A percentile compares a stretch with the other conserved stretches of the same genome.
Evolutionary conservation across 2,797 vertebrate species (phyloP).

Genomic region (Galago senegalensis): DNA sequence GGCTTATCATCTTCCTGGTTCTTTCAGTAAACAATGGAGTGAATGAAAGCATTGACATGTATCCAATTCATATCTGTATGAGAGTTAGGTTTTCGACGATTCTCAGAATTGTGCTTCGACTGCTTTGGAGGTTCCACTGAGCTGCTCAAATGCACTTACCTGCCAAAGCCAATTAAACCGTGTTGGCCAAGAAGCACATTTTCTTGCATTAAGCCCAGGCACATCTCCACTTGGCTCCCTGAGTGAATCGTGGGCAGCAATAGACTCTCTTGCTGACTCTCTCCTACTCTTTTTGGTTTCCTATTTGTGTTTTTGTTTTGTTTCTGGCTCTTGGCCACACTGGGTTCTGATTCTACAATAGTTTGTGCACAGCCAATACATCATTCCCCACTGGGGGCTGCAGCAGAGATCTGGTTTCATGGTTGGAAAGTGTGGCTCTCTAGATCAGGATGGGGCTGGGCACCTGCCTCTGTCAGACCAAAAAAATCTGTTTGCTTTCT

Average conservation of each 20-base stretch:
- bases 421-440: not conserved
- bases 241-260: not conserved
- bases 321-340: not conserved
- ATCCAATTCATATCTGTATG: not conserved
- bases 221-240: not conserved
- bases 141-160: not conserved
- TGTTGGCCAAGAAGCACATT: not conserved
- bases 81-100: not conserved
- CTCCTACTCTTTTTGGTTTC: not conserved
- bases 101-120: not conserved
- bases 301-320: not conserved
- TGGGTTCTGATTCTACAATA: not conserved
- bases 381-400: not conserved
- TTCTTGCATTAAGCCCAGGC: not conserved
- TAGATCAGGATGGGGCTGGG: not conserved
- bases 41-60: not conserved
- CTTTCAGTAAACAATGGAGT: slow-evolving; percentile 8
- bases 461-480: not conserved
- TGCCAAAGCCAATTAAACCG: not conserved
- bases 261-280: not conserved
- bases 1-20: not conserved
- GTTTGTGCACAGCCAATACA: not conserved
- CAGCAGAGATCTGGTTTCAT: not conserved
- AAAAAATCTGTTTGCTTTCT: not conserved
- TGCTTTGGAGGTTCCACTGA: not conserved